These are phyloP conservation scores for Trichogramma dendrolimi DNA, from an alignment of 2,888 invertebrate genomes.

Conservation along the genomic window DNA sequence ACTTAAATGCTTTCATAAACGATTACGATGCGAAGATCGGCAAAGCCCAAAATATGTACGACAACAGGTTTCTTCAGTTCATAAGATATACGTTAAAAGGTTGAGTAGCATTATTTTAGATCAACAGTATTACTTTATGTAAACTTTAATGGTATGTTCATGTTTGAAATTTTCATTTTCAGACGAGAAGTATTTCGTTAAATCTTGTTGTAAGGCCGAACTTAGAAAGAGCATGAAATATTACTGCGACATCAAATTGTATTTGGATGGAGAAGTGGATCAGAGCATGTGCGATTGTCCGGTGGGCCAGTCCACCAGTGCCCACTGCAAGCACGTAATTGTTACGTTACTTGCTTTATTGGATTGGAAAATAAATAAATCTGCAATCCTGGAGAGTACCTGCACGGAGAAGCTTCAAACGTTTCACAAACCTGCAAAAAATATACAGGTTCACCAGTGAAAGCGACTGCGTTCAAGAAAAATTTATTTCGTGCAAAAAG, in stretches of 20 bases:
- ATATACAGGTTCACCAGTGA: background rate
- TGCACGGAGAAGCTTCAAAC: slow-evolving; percentile 11
- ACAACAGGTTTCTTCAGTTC: background rate
- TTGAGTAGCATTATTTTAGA: background rate
- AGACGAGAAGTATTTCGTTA: background rate
- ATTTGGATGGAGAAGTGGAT: background rate
- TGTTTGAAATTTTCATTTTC: background rate
- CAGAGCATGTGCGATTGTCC: slow-evolving; percentile 10
- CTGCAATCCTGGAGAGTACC: background rate
- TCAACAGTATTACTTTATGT: too few relatives aligned
- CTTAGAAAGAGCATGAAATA: slow-evolving; percentile 6
- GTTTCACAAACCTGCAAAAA: slow-evolving; percentile 7
- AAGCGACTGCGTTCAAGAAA: background rate
- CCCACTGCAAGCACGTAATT: slow-evolving; percentile 15
- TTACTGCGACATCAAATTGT: background rate
- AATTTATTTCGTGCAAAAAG: background rate
- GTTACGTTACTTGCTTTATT: background rate
- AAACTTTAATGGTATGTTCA: background rate
- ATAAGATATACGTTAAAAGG: background rate
- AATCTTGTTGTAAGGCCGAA: slow-evolving; percentile 5
- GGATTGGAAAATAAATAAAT: background rate
- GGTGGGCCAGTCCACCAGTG: slow-evolving; percentile 7
- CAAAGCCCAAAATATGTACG: background rate
- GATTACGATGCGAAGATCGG: background rate
- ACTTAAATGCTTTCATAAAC: background rate